These are phyloP conservation scores for Bruchidius siliquastri DNA, from an alignment of 2,888 invertebrate genomes.

Conservation along the genomic window DNA sequence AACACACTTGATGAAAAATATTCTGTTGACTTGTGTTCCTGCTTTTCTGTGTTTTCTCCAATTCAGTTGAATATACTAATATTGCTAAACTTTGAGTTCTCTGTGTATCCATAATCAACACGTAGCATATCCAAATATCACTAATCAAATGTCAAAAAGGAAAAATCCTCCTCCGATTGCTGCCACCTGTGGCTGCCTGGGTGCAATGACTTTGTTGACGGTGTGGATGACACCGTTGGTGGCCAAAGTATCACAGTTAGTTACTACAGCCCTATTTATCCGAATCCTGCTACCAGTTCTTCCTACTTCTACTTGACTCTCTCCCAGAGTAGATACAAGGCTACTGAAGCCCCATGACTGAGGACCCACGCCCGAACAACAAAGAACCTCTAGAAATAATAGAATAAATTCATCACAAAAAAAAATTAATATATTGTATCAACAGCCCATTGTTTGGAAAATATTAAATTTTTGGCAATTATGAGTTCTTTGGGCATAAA, in stretches of 20 bases:
- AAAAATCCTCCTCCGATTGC: constrained; percentile 38
- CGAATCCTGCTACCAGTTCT: constrained; percentile 39
- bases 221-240: constrained; percentile 57
- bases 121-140: constrained; percentile 7
- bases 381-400: constrained; percentile 42
- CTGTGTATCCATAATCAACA: not conserved
- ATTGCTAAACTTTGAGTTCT: too few species aligned
- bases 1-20: too few species aligned
- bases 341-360: constrained; percentile 44
- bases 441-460: too few species aligned
- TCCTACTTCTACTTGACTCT: constrained; percentile 39
- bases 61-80: too few species aligned
- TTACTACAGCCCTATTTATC: constrained; percentile 40
- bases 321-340: constrained; percentile 38
- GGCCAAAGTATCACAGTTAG: constrained; percentile 52
- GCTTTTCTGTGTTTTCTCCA: too few species aligned
- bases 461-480: too few species aligned
- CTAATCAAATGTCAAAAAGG: constrained; percentile 40
- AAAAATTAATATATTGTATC: not conserved
- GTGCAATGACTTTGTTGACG: constrained; percentile 52
- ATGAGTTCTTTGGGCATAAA: too few species aligned
- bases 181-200: constrained; percentile 35
- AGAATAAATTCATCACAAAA: not conserved
- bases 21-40: too few species aligned
- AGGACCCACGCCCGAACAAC: constrained; percentile 45